phyloP scores from a whole-genome alignment of 1,140 invertebrate genomes.

The Drosophila subpulchrella region DNA sequence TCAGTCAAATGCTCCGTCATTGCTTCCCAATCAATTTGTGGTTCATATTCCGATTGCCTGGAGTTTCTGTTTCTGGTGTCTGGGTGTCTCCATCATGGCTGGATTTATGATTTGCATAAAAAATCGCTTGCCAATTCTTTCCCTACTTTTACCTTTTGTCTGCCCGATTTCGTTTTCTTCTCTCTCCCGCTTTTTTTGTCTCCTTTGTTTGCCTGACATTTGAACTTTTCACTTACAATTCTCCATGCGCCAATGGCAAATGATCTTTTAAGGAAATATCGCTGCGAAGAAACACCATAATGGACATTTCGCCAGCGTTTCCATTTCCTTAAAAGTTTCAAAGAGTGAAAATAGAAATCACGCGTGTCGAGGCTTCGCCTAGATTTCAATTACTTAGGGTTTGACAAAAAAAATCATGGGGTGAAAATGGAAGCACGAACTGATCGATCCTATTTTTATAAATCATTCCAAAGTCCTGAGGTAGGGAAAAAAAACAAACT shows the following conservation, averaged over 20 bases:
- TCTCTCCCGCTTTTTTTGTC: neutral
- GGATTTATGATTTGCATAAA: conserved; percentile 81
- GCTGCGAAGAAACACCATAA: conserved; percentile 31
- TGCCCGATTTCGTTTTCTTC: conserved; percentile 50
- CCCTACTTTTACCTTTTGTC: conserved; percentile 79
- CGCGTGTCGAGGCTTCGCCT: conserved; percentile 36
- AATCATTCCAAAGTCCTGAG: too few relatives aligned
- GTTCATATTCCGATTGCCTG: conserved; percentile 52
- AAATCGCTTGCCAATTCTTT: conserved; percentile 76
- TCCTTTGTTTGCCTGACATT: conserved; percentile 45
- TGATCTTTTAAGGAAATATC: conserved; percentile 51
- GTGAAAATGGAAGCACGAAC: neutral
- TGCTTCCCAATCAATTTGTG: conserved; percentile 71
- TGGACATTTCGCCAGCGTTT: conserved; percentile 34
- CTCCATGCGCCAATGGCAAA: conserved; percentile 34
- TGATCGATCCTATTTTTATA: neutral
- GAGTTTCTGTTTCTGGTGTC: conserved; percentile 40
- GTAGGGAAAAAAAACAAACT: too few relatives aligned
- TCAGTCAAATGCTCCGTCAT: conserved; percentile 74
- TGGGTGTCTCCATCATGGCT: conserved; percentile 59
- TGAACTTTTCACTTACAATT: conserved; percentile 55
- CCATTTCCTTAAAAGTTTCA: conserved; percentile 44
- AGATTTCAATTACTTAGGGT: conserved; percentile 24
- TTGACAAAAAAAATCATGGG: neutral
- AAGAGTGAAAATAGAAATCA: conserved; percentile 47